Conservation (phyloP, 2,113 vertebrate genomes). For the Podarcis cretensis region DNA sequence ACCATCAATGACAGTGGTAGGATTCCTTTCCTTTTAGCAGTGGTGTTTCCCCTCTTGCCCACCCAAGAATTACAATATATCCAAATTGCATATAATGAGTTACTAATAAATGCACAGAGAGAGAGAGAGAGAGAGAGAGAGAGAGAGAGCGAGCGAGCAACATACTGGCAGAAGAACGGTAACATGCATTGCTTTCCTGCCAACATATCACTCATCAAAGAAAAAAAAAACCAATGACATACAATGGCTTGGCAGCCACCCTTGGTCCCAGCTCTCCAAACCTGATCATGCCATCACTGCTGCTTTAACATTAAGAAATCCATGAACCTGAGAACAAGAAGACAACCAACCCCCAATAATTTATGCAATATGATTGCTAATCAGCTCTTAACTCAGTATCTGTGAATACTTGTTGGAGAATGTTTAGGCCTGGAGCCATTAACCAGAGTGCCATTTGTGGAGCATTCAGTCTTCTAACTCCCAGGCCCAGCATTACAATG, state of each 20-base stretch:
- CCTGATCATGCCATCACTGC: neutral
- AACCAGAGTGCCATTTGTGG: neutral
- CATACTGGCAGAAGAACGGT: neutral
- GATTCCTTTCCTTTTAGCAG: neutral
- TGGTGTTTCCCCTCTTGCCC: neutral
- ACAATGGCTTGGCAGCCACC: neutral
- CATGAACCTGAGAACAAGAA: slow-evolving; percentile 13
- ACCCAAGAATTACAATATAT: neutral
- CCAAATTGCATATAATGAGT: neutral
- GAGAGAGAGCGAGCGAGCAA: too few species aligned
- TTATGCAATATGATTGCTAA: neutral
- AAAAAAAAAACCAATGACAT: slow-evolving; percentile 1
- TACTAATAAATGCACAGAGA: neutral
- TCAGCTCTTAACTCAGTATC: neutral
- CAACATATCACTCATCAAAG: slow-evolving; percentile 7
- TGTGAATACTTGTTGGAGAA: neutral
- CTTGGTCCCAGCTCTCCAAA: slow-evolving; percentile 20
- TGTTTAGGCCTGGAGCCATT: neutral
- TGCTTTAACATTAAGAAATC: neutral
- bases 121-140: neutral
- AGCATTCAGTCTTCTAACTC: neutral
- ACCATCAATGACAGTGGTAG: neutral
- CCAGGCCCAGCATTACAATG: neutral
- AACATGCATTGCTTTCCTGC: slow-evolving; percentile 7
- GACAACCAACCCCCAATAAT: neutral